These are phyloP conservation scores for Mobula hypostoma DNA, from an alignment of 2,113 vertebrate genomes.

Conservation along the genomic window DNA sequence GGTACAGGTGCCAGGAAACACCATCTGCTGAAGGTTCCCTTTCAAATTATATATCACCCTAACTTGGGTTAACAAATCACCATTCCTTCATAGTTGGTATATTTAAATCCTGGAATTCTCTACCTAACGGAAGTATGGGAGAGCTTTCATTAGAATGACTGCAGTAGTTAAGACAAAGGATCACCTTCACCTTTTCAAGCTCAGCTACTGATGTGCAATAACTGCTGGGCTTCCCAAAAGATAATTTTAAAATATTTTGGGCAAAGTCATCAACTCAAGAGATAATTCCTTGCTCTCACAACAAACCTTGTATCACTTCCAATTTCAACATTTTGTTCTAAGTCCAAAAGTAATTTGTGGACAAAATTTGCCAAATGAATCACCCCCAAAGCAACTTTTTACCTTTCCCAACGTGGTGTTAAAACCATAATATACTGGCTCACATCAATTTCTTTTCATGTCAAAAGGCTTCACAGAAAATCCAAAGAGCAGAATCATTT, in stretches of 20 bases:
- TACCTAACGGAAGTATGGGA: no score
- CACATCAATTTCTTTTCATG: background rate
- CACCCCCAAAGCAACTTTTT: background rate
- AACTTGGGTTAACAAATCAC: no score
- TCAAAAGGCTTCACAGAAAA: background rate
- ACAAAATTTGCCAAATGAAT: background rate
- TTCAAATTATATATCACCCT: no score
- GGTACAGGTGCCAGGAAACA: no score
- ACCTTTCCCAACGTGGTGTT: background rate
- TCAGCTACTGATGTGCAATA: no score
- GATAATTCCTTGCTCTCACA: background rate
- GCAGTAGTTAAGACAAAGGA: no score
- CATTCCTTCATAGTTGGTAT: no score
- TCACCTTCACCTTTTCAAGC: no score
- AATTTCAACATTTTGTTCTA: background rate
- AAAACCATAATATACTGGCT: background rate
- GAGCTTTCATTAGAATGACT: no score
- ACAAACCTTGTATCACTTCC: background rate
- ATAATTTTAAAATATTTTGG: background rate
- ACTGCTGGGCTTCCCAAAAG: no score
- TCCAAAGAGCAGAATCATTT: background rate
- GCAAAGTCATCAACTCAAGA: background rate
- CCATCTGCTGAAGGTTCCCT: no score
- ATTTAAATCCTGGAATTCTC: no score
- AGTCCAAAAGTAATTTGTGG: background rate